Evolutionary conservation across 2,113 vertebrate species (phyloP), one percentile per base, ranked within the genome.

Genomic region (Hemiprocne comata): DNA sequence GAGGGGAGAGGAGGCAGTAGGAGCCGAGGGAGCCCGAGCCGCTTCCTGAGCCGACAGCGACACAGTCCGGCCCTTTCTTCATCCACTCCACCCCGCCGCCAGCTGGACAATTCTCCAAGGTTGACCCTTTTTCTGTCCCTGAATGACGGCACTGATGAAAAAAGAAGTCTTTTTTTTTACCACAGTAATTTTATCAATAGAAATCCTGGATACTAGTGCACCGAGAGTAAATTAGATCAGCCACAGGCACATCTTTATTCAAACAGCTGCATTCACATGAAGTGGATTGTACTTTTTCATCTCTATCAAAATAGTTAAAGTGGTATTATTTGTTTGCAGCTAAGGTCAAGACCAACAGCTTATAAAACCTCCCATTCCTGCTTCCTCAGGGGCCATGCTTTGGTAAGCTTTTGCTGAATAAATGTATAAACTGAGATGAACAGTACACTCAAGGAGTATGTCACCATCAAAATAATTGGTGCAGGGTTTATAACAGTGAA

Each of bases 11-110:
- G 46, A 69, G 62, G 33, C 88, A 23, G 44, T 17, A 84, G 60
- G 17, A 8, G 44, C 17, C 29, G 9, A 11, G 64, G 57, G 8
- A 62, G 42, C 50, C 40, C 21, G 3, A 6, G 57, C 83, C 29
- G 11, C 71, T 94, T 8, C 50, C 83, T 75, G 91, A 94, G 94
- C 95, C 97, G 87, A 96, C 95, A 97, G 93, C 91, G 87, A 97
- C 98, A 97, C 89, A 96, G 83, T 97, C 87, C 87, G 5, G 2
- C 21, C 48, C 40, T 48, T 10, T 44, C 26, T 14, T 4, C 5
- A 6, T 26, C 70, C 40, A 42, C 40, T 6, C 8, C 31, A 46
- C 6, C 25, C 21, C 24, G 17, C 3, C 6, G 17, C 34, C 0
- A 5, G 38, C 74, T 23, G 46, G 28, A 85, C 61, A 61, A 28